Conservation (phyloP, 2,797 vertebrate species). For the Diceros bicornis region DNA sequence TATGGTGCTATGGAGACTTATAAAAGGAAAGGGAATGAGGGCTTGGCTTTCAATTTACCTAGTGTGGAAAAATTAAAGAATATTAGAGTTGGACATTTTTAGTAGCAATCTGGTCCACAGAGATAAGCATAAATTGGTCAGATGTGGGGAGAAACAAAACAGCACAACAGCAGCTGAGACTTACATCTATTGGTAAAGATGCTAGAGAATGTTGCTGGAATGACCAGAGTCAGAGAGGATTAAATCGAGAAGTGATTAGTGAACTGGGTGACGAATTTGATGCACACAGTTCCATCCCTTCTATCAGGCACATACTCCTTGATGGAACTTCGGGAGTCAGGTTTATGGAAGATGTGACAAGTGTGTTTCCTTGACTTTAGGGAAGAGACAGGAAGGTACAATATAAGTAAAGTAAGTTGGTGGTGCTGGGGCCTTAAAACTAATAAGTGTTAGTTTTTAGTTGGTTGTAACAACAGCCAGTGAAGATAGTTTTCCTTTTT, state of each 20-base stretch:
- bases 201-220: background rate
- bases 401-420: background rate
- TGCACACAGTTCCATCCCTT: background rate
- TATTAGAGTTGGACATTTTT: conserved; percentile 53
- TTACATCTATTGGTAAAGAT: background rate
- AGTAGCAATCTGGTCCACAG: background rate
- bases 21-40: background rate
- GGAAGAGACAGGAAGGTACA: conserved; percentile 10
- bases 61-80: conserved; percentile 28
- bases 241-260: conserved; percentile 7
- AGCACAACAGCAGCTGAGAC: background rate
- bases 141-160: conserved; percentile 11
- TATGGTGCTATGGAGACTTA: background rate
- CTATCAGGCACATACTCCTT: background rate
- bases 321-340: background rate
- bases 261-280: background rate
- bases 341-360: background rate
- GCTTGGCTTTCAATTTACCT: conserved; percentile 37
- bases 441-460: conserved; percentile 20
- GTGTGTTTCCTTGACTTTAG: background rate
- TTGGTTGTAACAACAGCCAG: conserved; percentile 4
- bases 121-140: background rate
- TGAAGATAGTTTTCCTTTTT: background rate
- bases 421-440: conserved; percentile 20
- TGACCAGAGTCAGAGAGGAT: background rate